Conservation (phyloP, 2,113 vertebrate genomes). For the Ageneiosus marmoratus region DNA sequence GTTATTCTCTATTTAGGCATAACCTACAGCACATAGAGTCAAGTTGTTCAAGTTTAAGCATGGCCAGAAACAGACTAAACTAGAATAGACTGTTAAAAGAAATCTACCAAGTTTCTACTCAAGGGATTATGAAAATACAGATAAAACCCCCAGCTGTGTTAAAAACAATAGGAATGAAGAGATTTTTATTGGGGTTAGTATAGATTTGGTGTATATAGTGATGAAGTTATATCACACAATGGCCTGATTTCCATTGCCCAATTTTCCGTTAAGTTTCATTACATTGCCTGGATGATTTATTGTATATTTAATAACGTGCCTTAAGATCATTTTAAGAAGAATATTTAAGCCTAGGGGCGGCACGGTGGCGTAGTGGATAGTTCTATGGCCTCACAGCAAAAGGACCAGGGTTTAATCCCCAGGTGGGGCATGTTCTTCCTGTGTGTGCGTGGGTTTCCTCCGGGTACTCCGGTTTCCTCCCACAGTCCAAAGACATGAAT, state of each 20-base stretch:
- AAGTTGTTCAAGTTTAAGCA: not conserved
- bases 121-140: not conserved
- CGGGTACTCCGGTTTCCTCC: too few species aligned
- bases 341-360: too few species aligned
- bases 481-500: too few species aligned
- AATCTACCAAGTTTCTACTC: not conserved
- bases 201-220: not conserved
- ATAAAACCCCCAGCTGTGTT: not conserved
- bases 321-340: not conserved
- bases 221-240: not conserved
- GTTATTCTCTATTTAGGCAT: not conserved
- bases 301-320: not conserved
- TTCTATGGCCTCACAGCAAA: too few species aligned
- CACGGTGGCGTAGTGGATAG: too few species aligned
- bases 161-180: conserved; percentile 11
- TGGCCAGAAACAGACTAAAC: not conserved
- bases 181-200: not conserved
- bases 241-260: not conserved
- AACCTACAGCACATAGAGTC: not conserved
- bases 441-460: too few species aligned
- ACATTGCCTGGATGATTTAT: not conserved
- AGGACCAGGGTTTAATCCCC: too few species aligned
- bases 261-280: not conserved
- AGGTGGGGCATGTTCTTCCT: too few species aligned
- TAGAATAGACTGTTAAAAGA: conserved; percentile 30